phyloP scores from a whole-genome alignment of 2,113 vertebrate species.

The Eupsittula cactorum region DNA sequence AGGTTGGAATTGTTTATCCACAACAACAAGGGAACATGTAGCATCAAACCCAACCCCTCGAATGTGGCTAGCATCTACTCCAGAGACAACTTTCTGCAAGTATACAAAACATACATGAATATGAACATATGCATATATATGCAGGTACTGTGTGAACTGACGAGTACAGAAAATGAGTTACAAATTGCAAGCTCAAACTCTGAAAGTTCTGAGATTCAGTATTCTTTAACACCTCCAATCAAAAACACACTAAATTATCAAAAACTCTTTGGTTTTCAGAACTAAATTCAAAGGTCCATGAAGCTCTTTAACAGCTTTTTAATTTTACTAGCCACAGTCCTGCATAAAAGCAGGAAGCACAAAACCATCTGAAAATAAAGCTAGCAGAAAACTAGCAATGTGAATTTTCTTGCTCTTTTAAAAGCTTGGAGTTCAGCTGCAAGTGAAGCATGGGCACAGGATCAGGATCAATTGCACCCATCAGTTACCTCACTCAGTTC shows the following conservation, averaged over 20 bases:
- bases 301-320: neutral
- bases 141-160: neutral
- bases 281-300: neutral
- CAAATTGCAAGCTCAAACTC: neutral
- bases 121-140: neutral
- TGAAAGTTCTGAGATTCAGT: neutral
- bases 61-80: conserved; percentile 75
- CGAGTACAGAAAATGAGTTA: neutral
- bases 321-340: neutral
- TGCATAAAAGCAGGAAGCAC: neutral
- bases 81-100: conserved; percentile 82
- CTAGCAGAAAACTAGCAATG: neutral
- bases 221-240: neutral
- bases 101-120: neutral
- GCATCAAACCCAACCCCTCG: conserved; percentile 93
- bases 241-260: neutral
- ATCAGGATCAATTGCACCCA: neutral
- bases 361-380: neutral
- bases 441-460: neutral
- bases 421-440: neutral
- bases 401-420: neutral
- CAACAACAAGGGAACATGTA: conserved; percentile 92
- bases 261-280: neutral
- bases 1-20: conserved; percentile 86
- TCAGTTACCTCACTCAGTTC: neutral